Percentiles rank a stretch among this genome's conserved stretches.
Conservation (phyloP, 1,140 invertebrate genomes). For the Aphaenogaster ashmeadi region DNA sequence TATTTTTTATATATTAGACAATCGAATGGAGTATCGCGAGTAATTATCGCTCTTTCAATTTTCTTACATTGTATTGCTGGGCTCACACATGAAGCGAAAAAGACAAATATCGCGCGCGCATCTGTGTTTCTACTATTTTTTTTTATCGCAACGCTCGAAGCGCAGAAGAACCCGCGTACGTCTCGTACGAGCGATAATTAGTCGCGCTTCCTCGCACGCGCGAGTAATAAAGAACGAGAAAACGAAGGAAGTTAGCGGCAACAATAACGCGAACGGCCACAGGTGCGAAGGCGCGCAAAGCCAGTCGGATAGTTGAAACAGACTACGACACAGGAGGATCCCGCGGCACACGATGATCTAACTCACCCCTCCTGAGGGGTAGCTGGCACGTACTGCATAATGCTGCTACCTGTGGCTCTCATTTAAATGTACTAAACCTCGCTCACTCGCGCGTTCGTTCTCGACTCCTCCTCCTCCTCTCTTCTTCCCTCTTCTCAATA, state of each 20-base stretch:
- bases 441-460: constrained; percentile 54
- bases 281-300: constrained; percentile 75
- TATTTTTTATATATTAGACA: not conserved
- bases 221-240: constrained; percentile 16
- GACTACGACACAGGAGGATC: constrained; percentile 71
- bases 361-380: constrained; percentile 80
- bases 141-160: constrained; percentile 46
- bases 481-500: constrained; percentile 33
- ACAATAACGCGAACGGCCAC: constrained; percentile 62
- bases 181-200: constrained; percentile 62
- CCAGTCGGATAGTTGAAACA: constrained; percentile 74
- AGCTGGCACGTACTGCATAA: constrained; percentile 83
- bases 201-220: constrained; percentile 57
- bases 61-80: not conserved
- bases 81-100: not conserved
- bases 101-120: not conserved
- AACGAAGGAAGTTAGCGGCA: constrained; percentile 34
- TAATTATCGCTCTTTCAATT: not conserved
- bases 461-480: constrained; percentile 29
- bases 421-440: constrained; percentile 84
- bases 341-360: constrained; percentile 79
- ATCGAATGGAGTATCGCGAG: not conserved
- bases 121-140: constrained; percentile 2
- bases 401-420: constrained; percentile 84
- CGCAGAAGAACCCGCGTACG: constrained; percentile 8